Evolutionary conservation across 1,140 invertebrate species (phyloP).

Genomic region (Ooceraea biroi): DNA sequence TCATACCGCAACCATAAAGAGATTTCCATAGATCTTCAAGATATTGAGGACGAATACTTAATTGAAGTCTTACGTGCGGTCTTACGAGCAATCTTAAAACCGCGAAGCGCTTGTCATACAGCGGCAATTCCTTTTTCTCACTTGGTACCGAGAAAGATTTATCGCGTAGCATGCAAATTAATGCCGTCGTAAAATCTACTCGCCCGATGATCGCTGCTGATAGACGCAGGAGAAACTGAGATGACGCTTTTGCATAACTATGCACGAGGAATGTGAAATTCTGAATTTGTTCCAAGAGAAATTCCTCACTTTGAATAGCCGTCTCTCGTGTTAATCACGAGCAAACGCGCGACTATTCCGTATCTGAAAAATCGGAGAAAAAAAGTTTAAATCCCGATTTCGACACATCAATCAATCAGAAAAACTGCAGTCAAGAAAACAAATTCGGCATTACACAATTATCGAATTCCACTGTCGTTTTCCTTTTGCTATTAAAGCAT

Average conservation of each 20-base stretch:
- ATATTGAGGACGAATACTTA: background rate
- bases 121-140: background rate
- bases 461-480: too few relatives aligned
- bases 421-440: too few relatives aligned
- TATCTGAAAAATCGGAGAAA: background rate
- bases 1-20: background rate
- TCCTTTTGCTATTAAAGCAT: too few relatives aligned
- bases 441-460: too few relatives aligned
- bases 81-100: background rate
- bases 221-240: constrained; percentile 46
- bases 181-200: constrained; percentile 4
- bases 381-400: background rate
- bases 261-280: constrained; percentile 69
- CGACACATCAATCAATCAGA: too few relatives aligned
- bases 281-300: constrained; percentile 68
- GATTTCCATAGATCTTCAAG: background rate
- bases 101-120: background rate
- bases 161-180: constrained; percentile 12
- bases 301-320: constrained; percentile 23
- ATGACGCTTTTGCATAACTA: constrained; percentile 68
- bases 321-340: background rate
- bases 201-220: background rate
- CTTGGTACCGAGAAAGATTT: background rate
- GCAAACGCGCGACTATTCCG: background rate
- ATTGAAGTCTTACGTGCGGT: background rate